Percentiles rank a stretch among this genome's conserved stretches.
These are phyloP conservation scores for Antechinus flavipes DNA, from an alignment of 2,113 vertebrate genomes.

Conservation along the genomic window DNA sequence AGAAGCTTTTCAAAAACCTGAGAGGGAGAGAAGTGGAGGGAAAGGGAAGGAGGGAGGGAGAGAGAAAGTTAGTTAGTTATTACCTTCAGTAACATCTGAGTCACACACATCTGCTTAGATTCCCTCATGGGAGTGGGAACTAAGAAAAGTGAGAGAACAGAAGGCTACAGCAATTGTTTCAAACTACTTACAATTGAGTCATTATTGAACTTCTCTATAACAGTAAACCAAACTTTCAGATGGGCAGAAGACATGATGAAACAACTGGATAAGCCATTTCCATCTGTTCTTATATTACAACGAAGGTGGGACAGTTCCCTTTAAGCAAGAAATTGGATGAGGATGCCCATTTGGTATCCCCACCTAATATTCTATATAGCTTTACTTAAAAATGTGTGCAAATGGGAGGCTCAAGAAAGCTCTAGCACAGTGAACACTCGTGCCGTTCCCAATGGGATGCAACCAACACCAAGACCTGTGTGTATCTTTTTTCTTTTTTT, in stretches of 20 bases:
- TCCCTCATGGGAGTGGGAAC: background rate
- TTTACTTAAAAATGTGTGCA: no score
- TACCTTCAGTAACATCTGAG: background rate
- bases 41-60: no score
- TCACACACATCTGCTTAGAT: background rate
- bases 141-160: background rate
- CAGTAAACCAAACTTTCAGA: background rate
- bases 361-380: background rate
- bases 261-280: background rate
- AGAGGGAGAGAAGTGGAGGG: conserved; percentile 10
- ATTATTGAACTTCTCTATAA: background rate
- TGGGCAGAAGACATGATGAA: no score
- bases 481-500: no score
- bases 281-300: background rate
- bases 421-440: background rate
- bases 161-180: background rate
- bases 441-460: background rate
- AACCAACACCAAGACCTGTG: background rate
- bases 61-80: background rate
- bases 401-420: background rate
- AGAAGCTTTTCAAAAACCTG: conserved; percentile 95
- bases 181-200: background rate
- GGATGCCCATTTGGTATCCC: background rate
- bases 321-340: background rate
- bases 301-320: background rate